Evolutionary conservation across 2,797 vertebrate species (phyloP).

Genomic region (Enteromius thamalakanensis): DNA sequence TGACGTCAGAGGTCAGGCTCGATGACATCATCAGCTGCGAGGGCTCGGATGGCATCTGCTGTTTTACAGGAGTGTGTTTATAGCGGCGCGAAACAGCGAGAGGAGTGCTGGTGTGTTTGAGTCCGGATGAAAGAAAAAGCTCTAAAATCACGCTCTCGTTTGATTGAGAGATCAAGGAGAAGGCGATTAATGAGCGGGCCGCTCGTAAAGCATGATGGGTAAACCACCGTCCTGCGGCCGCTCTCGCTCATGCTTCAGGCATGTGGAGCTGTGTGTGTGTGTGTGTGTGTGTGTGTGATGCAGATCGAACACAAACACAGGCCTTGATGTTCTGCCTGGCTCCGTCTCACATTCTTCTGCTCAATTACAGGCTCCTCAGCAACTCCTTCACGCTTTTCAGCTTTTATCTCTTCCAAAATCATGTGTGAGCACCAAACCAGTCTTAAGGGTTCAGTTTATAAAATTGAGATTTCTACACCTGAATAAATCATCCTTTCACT

Average conservation of each 20-base stretch:
- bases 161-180: conserved; percentile 42
- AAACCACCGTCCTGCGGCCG: background rate
- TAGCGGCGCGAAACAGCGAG: background rate
- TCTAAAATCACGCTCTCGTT: background rate
- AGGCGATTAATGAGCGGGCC: conserved; percentile 36
- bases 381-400: too few species aligned
- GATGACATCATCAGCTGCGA: conserved; percentile 38
- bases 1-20: background rate
- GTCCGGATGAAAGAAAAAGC: too few species aligned
- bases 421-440: too few species aligned
- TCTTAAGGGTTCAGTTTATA: too few species aligned
- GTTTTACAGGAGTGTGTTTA: conserved; percentile 37
- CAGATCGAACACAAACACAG: too few species aligned
- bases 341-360: too few species aligned
- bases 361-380: too few species aligned
- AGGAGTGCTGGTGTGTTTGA: background rate
- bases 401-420: too few species aligned
- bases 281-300: too few species aligned
- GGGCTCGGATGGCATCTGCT: background rate
- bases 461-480: too few species aligned
- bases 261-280: conserved; percentile 18
- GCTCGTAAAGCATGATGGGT: conserved; percentile 48
- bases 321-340: too few species aligned
- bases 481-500: too few species aligned
- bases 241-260: conserved; percentile 46